Base-by-base conservation (phyloP, 2,113 vertebrate genomes). In the Eubucco bourcierii region DNA sequence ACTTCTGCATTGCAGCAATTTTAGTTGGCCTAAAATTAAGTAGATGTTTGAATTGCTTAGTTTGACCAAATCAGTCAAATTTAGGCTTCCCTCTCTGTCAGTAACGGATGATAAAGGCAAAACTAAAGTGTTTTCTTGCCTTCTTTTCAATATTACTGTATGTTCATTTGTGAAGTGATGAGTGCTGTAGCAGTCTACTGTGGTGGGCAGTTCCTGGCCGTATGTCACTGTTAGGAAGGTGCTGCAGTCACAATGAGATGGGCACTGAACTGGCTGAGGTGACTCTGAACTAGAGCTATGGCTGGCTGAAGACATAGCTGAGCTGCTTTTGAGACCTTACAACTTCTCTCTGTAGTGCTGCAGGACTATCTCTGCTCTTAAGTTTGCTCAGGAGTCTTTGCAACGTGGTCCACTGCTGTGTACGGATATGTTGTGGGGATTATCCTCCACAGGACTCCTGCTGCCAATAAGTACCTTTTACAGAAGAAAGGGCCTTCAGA, bases 11-110 rank as follows among this genome's bases (percentile, higher is more conserved):
- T 92, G 46, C 52, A 80, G 16, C n/a, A 59, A 17, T 86, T 89
- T 82, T 93, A 23, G 79, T 70, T 89, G 84, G 82, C 68, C 53
- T 93, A 88, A 95, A 91, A 93, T 94, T 86, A 81, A 37, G 53
- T 46, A 65, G 72, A 59, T 85, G n/a, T 52, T 90, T 83, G 67
- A 87, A 81, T 87, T 92, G 7, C 55, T 87, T 76, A 73, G 66
- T 90, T 84, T 76, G 58, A 55, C 77, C 50, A 78, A 74, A 77
- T 92, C 67, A 74, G 44, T 67, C 33, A 74, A 67, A 80, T 9
- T 70, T 52, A 39, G 44, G 19, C 34, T 90, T 87, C 19, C 15
- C 29, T 46, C 47, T 82, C n/a, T 58, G 27, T 60, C 29, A 47
- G 7, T 33, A 75, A 68, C 58, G 72, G 58, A 87, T 47, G 15